Base-by-base conservation (phyloP, 2,888 invertebrate species). In the Odontocolon sp. region DNA sequence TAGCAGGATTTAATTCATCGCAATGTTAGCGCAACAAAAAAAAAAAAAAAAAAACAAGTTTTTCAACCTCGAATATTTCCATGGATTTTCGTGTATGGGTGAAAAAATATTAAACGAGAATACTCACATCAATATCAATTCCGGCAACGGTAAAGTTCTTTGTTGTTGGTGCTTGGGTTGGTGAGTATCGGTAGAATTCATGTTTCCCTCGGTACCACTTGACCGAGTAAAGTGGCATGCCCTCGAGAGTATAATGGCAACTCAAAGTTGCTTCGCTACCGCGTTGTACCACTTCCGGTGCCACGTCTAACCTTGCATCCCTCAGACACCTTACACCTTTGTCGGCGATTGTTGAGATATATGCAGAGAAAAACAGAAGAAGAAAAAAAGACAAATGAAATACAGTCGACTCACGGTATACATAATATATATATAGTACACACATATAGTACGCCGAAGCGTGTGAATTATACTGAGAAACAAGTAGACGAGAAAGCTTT, bases 191-290 rank as follows among this genome's bases (percentile, higher is more conserved):
- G 91, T 96, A 97, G 91, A 97, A 96, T 92, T 97, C 97, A 86
- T 94, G 93, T 86, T 92, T 93, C 3, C 96, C 97, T 69, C 96
- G 92, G 91, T 96, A 97, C 95, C 96, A 97, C 92, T 97, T 96
- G 78, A 97, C 95, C 2, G 96, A 94, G 91, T 97, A 97, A 54
- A 97, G 92, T 0, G 94, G 94, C 2, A 93, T 94, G 0, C 93
- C 94, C 86, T 96, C 94, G 91, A 96, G 93, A 87, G 96, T 95
- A 86, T 96, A 94, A 80, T 94, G 92, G 90, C 97, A 97, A 66
- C 93, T 92, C 50, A 96, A 91, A 3, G 94, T 93, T 1, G 94
- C 95, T 81, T 94, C 93, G 54, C 94, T 93, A 4, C 94, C 94
- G 66, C 93, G 92, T 87, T 94, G 92, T 59, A 96, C 95, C 2